Evolutionary conservation across 2,888 invertebrate species (phyloP).

Genomic region (Myopa testacea): DNA sequence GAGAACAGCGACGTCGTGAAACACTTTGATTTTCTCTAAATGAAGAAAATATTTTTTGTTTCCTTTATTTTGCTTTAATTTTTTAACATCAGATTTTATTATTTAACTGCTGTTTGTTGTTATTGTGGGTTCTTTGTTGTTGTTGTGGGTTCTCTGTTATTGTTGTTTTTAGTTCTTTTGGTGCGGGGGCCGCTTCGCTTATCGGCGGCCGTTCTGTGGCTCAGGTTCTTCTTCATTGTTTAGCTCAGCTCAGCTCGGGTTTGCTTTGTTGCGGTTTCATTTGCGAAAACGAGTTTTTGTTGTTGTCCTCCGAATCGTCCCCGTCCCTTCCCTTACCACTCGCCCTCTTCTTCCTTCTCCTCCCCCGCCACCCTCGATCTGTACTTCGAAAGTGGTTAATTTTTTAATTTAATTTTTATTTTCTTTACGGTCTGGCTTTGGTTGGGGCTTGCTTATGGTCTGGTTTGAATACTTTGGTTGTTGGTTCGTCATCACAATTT

Average conservation of each 20-base stretch:
- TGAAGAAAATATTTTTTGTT: slow-evolving; percentile 29
- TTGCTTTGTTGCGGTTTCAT: slow-evolving; percentile 13
- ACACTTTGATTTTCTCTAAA: slow-evolving; percentile 36
- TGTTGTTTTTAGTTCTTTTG: not conserved
- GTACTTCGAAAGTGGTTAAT: too few relatives aligned
- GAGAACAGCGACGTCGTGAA: slow-evolving; percentile 6
- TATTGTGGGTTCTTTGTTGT: not conserved
- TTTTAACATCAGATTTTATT: not conserved
- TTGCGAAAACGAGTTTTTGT: slow-evolving; percentile 38
- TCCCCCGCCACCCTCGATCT: too few relatives aligned
- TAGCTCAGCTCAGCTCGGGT: not conserved
- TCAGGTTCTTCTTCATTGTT: not conserved
- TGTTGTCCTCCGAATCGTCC: not conserved
- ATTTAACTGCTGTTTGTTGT: not conserved
- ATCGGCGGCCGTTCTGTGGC: not conserved
- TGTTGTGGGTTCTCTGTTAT: not conserved
- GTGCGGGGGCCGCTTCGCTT: not conserved
- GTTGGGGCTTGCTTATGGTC: not conserved
- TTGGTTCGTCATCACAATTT: not conserved
- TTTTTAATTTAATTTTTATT: not conserved
- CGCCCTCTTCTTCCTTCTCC: too few relatives aligned
- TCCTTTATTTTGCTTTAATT: not conserved
- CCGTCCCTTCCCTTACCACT: too few relatives aligned
- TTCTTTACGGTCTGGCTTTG: not conserved
- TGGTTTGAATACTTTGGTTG: not conserved